Percentiles rank a stretch among this genome's conserved stretches.
Evolutionary conservation across 2,797 vertebrate species (phyloP).

Genomic region (Lepidocolaptes lacrymiger): DNA sequence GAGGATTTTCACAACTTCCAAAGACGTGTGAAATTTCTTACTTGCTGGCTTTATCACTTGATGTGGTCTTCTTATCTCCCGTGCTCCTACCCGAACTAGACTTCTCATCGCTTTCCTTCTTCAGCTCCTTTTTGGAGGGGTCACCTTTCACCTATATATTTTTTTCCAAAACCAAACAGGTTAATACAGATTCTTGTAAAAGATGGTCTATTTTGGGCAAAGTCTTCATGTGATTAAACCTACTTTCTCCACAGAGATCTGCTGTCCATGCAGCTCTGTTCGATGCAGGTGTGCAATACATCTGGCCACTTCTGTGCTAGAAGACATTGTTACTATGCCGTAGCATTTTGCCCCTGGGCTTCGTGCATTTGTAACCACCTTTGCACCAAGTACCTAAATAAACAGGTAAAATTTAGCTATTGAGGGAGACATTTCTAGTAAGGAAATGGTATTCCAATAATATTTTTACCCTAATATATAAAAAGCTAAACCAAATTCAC

Average conservation of each 20-base stretch:
- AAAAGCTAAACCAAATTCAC: not conserved
- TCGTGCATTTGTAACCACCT: conserved; percentile 96
- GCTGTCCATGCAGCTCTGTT: conserved; percentile 95
- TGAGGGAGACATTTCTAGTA: not conserved
- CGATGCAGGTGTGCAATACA: conserved; percentile 94
- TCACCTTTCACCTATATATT: conserved; percentile 90
- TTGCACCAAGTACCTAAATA: conserved; percentile 92
- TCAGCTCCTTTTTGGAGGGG: conserved; percentile 94
- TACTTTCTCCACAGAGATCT: conserved; percentile 97
- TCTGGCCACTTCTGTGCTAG: conserved; percentile 89
- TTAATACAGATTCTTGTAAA: not conserved
- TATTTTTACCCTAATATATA: not conserved
- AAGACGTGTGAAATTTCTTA: conserved; percentile 57
- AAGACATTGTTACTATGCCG: conserved; percentile 96
- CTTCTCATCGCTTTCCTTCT: conserved; percentile 93
- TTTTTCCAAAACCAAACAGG: not conserved
- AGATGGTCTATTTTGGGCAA: not conserved
- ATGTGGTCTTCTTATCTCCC: conserved; percentile 86
- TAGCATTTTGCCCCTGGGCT: conserved; percentile 98
- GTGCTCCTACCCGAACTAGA: conserved; percentile 79
- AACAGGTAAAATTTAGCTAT: not conserved
- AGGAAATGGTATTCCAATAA: not conserved
- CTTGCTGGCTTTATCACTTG: conserved; percentile 84
- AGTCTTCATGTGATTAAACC: conserved; percentile 32
- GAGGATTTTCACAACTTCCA: not conserved